Percentiles rank a stretch among this genome's conserved stretches.
phyloP scores from a whole-genome alignment of 1,140 invertebrate genomes.

The Stenopsyche tienmushanensis region DNA sequence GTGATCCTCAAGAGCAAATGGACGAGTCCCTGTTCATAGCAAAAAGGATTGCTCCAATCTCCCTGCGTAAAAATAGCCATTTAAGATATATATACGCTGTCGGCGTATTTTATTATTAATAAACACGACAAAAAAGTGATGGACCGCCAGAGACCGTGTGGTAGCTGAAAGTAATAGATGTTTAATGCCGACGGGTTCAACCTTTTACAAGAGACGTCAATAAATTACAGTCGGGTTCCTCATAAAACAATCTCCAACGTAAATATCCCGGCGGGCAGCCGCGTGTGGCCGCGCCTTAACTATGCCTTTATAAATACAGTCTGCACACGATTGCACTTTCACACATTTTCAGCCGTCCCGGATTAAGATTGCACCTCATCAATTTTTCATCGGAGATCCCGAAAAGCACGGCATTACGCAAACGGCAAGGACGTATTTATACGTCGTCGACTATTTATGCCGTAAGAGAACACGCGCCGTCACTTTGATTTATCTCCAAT shows the following conservation, averaged over 20 bases:
- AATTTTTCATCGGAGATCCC: too few species aligned
- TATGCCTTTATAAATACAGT: neutral
- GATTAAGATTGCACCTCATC: too few species aligned
- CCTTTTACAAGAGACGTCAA: constrained; percentile 11
- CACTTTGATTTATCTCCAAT: too few species aligned
- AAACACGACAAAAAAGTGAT: constrained; percentile 7
- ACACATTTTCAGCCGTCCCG: neutral
- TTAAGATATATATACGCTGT: too few species aligned
- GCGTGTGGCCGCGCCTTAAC: neutral
- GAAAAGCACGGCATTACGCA: too few species aligned
- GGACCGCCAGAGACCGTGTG: neutral
- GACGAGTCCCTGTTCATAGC: neutral
- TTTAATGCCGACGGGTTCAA: constrained; percentile 1
- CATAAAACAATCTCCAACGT: constrained; percentile 23
- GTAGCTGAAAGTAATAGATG: constrained; percentile 6
- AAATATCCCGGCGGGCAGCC: constrained; percentile 22
- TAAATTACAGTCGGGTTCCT: constrained; percentile 25
- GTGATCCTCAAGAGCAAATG: neutral
- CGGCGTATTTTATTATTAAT: too few species aligned
- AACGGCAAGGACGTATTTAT: too few species aligned
- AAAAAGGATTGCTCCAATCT: neutral
- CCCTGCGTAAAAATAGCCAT: too few species aligned
- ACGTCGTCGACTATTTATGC: too few species aligned
- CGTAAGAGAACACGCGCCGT: too few species aligned
- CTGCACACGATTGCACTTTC: neutral